Conservation (phyloP, 2,797 vertebrate species). For the Peromyscus aztecus region DNA sequence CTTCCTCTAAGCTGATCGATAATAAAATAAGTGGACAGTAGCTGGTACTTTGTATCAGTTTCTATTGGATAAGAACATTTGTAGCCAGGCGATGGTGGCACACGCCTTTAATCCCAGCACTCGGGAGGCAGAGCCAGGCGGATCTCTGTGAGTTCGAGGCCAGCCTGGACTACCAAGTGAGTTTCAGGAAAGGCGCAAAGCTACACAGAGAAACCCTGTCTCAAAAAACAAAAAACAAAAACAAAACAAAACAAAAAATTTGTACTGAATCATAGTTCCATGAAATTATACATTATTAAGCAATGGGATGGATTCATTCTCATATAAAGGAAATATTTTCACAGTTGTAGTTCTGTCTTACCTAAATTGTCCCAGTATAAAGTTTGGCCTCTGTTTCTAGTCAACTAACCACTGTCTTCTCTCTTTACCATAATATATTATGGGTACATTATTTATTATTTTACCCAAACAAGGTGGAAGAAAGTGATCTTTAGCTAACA, state of each 20-base stretch:
- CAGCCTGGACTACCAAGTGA: too few species aligned
- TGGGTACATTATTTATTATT: background rate
- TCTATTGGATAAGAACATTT: background rate
- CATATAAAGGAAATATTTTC: background rate
- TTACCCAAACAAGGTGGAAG: background rate
- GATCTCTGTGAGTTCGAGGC: too few species aligned
- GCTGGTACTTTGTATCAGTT: background rate
- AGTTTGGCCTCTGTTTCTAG: background rate
- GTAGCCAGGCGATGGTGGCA: too few species aligned
- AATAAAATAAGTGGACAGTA: background rate
- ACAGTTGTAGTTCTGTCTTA: background rate
- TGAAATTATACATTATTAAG: background rate
- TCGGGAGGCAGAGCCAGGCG: too few species aligned
- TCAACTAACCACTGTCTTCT: background rate
- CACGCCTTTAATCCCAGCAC: too few species aligned
- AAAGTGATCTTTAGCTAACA: background rate
- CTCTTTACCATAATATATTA: constrained; percentile 3
- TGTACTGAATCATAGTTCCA: background rate
- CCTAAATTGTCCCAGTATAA: background rate
- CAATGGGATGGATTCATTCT: background rate
- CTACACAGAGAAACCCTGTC: too few species aligned
- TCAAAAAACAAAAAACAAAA: too few species aligned
- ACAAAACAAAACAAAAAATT: too few species aligned
- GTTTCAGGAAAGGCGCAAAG: too few species aligned
- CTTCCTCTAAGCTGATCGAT: background rate